Conservation (phyloP, 2,888 invertebrate genomes). For the Philaethria dido region DNA sequence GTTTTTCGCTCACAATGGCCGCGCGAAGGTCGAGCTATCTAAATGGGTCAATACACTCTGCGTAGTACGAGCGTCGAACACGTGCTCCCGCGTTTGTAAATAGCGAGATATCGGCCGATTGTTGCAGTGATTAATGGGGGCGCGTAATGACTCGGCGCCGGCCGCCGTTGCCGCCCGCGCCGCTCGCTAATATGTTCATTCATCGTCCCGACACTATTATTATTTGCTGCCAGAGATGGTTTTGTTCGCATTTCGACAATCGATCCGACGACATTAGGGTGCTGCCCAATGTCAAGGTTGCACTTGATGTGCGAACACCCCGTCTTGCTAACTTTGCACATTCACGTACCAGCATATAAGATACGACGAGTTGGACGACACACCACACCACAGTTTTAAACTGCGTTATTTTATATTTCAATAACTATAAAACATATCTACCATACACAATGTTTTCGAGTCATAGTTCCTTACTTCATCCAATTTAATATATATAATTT, state of each 20-base stretch:
- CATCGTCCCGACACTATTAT: constrained; percentile 79
- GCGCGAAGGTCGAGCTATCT: constrained; percentile 84
- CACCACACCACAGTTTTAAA: background rate
- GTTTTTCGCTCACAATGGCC: constrained; percentile 84
- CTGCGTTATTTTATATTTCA: background rate
- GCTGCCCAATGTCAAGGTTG: constrained; percentile 81
- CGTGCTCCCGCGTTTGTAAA: constrained; percentile 84
- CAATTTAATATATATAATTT: background rate
- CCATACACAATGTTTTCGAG: background rate
- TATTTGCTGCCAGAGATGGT: constrained; percentile 74
- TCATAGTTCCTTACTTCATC: background rate
- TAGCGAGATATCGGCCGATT: constrained; percentile 84
- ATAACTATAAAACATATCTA: background rate
- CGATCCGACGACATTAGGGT: constrained; percentile 76
- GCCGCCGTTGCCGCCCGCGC: constrained; percentile 57
- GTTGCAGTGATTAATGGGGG: constrained; percentile 84
- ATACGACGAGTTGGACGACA: background rate
- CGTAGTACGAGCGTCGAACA: constrained; percentile 81
- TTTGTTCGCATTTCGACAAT: constrained; percentile 75
- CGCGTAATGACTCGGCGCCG: constrained; percentile 79
- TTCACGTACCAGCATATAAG: background rate
- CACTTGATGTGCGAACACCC: constrained; percentile 71
- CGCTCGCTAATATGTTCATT: constrained; percentile 79
- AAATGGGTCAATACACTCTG: constrained; percentile 84
- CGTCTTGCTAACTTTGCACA: constrained; percentile 54